phyloP scores from a whole-genome alignment of 2,113 vertebrate species.

The Scomber colias region DNA sequence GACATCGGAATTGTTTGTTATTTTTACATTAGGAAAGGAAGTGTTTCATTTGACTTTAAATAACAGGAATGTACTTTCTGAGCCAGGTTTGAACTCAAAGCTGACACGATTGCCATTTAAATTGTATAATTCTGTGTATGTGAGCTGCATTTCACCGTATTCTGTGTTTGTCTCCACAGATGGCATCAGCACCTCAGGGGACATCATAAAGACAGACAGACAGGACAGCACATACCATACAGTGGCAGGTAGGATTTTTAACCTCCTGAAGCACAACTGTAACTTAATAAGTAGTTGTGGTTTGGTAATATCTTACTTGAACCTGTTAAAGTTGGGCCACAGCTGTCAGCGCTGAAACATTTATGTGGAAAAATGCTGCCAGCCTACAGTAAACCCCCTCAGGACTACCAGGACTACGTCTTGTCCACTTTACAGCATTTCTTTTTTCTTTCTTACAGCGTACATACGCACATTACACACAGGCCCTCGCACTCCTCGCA shows the following conservation, averaged over 20 bases:
- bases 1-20: not conserved
- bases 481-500: not conserved
- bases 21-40: not conserved
- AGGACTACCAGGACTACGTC: slow-evolving; percentile 47
- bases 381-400: slow-evolving; percentile 28
- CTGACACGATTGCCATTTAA: not conserved
- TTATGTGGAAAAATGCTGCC: slow-evolving; percentile 62
- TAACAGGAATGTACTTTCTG: too few relatives aligned
- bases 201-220: slow-evolving; percentile 66
- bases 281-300: slow-evolving; percentile 31
- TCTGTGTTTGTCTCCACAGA: slow-evolving; percentile 72
- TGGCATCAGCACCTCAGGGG: slow-evolving; percentile 70
- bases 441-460: slow-evolving; percentile 11
- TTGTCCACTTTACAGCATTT: slow-evolving; percentile 26
- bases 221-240: slow-evolving; percentile 43
- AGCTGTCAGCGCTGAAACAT: slow-evolving; percentile 34
- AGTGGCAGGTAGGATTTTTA: slow-evolving; percentile 66
- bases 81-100: not conserved
- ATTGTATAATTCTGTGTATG: not conserved
- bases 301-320: slow-evolving; percentile 31
- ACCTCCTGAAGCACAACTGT: not conserved
- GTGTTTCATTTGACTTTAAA: too few relatives aligned
- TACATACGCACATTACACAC: slow-evolving; percentile 33
- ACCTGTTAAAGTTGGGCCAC: slow-evolving; percentile 22
- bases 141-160: not conserved